Conservation (phyloP, 2,797 vertebrate species). For the Lithobates sylvaticus region DNA sequence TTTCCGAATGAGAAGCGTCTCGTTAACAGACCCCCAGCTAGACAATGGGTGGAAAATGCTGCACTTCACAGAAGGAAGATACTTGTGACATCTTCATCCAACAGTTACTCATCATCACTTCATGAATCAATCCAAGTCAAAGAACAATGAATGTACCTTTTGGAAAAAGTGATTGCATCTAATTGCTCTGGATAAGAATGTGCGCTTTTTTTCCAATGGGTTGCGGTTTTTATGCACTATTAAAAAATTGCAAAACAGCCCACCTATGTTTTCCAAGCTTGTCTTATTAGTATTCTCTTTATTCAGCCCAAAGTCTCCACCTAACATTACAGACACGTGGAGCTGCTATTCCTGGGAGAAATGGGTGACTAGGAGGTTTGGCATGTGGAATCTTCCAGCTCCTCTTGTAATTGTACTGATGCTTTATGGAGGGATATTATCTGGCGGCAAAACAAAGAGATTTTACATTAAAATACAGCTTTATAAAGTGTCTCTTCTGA, state of each 20-base stretch:
- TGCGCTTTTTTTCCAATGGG: constrained; percentile 64
- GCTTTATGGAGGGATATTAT: constrained; percentile 54
- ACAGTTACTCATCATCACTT: constrained; percentile 75
- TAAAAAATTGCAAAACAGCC: constrained; percentile 58
- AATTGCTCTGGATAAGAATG: constrained; percentile 69
- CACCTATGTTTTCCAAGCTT: constrained; percentile 66
- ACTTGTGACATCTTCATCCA: constrained; percentile 77
- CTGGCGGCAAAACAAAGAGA: constrained; percentile 51
- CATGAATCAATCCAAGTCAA: constrained; percentile 70
- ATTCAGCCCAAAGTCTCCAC: constrained; percentile 49
- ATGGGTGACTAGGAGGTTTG: constrained; percentile 53
- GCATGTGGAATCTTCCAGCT: constrained; percentile 35
- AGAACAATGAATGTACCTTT: constrained; percentile 75
- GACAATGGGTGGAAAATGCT: constrained; percentile 76
- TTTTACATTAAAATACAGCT: constrained; percentile 49
- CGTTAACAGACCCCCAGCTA: constrained; percentile 62
- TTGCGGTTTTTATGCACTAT: constrained; percentile 49
- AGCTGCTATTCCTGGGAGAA: constrained; percentile 37
- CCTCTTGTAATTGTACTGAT: constrained; percentile 52
- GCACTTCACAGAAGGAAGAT: constrained; percentile 71
- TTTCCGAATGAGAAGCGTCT: constrained; percentile 50
- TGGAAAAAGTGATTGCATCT: constrained; percentile 73
- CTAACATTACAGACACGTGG: constrained; percentile 44
- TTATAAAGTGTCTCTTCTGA: constrained; percentile 48
- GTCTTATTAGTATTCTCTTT: constrained; percentile 44